Evolutionary conservation across 2,888 invertebrate species (phyloP), one percentile per base, ranked within the genome.

Genomic region (Parapristionchus giblindavisi): DNA sequence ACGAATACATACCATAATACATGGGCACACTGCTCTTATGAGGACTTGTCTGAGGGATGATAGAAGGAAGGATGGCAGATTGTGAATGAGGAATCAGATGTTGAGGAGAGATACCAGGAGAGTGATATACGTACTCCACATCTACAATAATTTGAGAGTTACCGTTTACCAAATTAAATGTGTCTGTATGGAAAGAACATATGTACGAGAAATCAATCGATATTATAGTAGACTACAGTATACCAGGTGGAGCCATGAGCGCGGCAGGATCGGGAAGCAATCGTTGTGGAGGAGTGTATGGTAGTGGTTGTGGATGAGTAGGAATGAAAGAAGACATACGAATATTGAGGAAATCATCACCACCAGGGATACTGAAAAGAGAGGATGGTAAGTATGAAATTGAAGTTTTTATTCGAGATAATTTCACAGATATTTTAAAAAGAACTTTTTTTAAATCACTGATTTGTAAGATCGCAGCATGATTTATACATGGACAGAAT

Each of bases 291-390:
- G 38, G 40, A 29, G 58, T 29, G 11, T 40, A 43, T 24, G 40
- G 63, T 32, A 40, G 38, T 29, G 38, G 56, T 32, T 56, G 56
- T 27, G 36, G 70, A 21, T 17, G 36, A 24, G 38, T 56, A n/a
- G 38, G 27, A 40, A 71, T 56, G 43, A 29, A 58, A 1, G 68
- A 68, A 17, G 68, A 43, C n/a, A n/a, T n/a, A 32, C 79, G 78
- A n/a, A 87, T 76, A 72, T 87, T 86, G 17, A 87, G 78, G 76
- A 86, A 86, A 71, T 87, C 87, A 73, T 87, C 87, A 43, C 83
- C 83, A 32, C 85, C 85, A 11, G 85, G 85, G 1, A 81, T 70
- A 40, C 84, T 83, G 66, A 54, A 83, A 17, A 70, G 1, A 48
- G 14, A 32, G 56, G 27, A 24, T 27, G 27, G 56, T 27, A 56